Conservation (phyloP, 2,888 invertebrate genomes). For the Listrodromus nycthemerus region DNA sequence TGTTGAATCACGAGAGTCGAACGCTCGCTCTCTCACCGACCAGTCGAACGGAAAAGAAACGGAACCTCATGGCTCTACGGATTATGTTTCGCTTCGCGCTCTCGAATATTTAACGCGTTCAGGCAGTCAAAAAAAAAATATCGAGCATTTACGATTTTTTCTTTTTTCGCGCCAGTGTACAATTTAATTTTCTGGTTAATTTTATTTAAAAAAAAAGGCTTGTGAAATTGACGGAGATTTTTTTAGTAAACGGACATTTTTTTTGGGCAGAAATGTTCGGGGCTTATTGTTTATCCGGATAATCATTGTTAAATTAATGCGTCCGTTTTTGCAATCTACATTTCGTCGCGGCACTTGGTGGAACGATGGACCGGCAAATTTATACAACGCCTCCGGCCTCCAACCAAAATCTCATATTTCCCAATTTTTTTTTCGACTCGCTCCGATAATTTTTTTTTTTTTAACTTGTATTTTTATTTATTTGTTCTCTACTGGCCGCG, state of each 20-base stretch:
- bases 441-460: conserved; percentile 25
- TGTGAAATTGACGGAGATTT: too few relatives aligned
- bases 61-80: background rate
- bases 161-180: conserved; percentile 1
- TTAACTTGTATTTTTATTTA: background rate
- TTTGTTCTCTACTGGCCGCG: conserved; percentile 1
- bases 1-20: conserved; percentile 34
- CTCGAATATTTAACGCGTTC: background rate
- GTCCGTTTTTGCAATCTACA: background rate
- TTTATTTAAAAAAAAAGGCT: too few relatives aligned
- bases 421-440: background rate
- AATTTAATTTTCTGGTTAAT: too few relatives aligned
- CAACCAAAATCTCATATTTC: background rate
- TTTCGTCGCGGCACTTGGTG: background rate
- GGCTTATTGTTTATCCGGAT: background rate
- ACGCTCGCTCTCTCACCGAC: background rate
- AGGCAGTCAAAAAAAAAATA: too few relatives aligned
- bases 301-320: background rate
- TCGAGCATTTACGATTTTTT: background rate
- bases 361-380: background rate
- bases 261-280: background rate
- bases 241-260: too few relatives aligned
- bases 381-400: background rate
- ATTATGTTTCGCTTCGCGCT: conserved; percentile 5
- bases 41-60: background rate